Conservation (phyloP, 2,888 invertebrate genomes). For the Drosophila cognata region DNA sequence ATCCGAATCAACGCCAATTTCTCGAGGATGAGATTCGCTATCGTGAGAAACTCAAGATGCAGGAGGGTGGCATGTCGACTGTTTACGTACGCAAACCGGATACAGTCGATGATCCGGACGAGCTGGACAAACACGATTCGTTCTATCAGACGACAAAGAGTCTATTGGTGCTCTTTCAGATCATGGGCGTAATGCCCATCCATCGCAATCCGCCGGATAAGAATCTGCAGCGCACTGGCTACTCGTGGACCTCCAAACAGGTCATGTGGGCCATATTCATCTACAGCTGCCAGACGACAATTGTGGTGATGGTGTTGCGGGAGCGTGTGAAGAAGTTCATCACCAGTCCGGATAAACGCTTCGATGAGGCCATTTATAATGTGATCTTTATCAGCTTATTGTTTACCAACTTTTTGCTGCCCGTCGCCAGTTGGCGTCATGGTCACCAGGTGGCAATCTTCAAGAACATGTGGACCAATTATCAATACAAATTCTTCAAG, state of each 20-base stretch:
- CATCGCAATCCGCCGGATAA: slow-evolving; percentile 87
- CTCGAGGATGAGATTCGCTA: slow-evolving; percentile 83
- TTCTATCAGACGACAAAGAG: slow-evolving; percentile 90
- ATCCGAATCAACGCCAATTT: slow-evolving; percentile 85
- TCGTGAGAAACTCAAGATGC: slow-evolving; percentile 78
- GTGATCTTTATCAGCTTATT: slow-evolving; percentile 90
- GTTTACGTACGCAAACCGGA: slow-evolving; percentile 84
- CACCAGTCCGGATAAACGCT: slow-evolving; percentile 87
- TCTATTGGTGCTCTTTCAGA: slow-evolving; percentile 89
- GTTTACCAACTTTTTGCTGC: slow-evolving; percentile 89
- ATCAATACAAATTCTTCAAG: slow-evolving; percentile 87
- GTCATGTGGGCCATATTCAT: slow-evolving; percentile 89
- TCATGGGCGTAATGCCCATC: slow-evolving; percentile 92
- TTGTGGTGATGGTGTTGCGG: slow-evolving; percentile 86
- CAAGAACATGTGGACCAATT: slow-evolving; percentile 92
- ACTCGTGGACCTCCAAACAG: slow-evolving; percentile 88
- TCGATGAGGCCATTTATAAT: slow-evolving; percentile 91
- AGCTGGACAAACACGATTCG: slow-evolving; percentile 89
- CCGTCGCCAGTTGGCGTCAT: slow-evolving; percentile 90
- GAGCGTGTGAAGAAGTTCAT: slow-evolving; percentile 87
- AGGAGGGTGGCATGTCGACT: slow-evolving; percentile 71
- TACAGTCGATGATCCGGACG: slow-evolving; percentile 85
- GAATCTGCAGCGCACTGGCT: slow-evolving; percentile 86
- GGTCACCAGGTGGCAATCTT: slow-evolving; percentile 90
- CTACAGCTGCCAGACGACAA: slow-evolving; percentile 87